Base-by-base conservation (phyloP, 2,797 vertebrate species). In the Mionectes olivaceus region DNA sequence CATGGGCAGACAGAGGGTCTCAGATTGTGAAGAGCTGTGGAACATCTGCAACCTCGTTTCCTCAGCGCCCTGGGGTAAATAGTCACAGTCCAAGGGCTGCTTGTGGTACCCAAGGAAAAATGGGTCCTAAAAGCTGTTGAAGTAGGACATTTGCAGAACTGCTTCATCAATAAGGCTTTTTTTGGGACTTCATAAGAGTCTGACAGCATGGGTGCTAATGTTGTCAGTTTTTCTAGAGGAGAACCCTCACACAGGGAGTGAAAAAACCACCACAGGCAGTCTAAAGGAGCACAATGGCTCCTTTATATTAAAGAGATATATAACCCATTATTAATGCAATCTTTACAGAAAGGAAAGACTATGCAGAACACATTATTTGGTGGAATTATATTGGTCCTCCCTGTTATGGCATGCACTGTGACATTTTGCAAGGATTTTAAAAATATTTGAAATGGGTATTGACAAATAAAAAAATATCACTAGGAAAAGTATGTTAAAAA, bases 11-110 rank as follows among this genome's bases (percentile, higher is more conserved):
- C 68, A 91, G 86, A 81, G 56, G 70, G 68, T 69, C 82, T 89
- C 59, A 64, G 50, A 27, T 30, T 87, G 30, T 74, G 68, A 44
- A 89, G 82, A 27, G 28, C 47, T 69, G 69, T 68, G 70, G 67
- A 92, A 89, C 53, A 75, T 71, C 65, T 90, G 59, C 70, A 94
- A 6, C 11, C 35, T 83, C 59, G 32, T 65, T 93, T 93, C 74
- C 50, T 73, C 11, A 2, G 17, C 22, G 27, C 50, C 87, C 64
- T 76, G 63, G 43, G 43, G 43, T 79, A 83, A 65, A 67, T 4
- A 61, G 43, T 55, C 56, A 63, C 17, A 60, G 64, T 23, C 55
- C 84, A 87, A 61, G 50, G 43, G 43, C 32, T 82, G 55, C 43
- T 76, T 75, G 46, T 64, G 27, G 30, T 75, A 75, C 57, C 61